Conservation (phyloP, 1,140 invertebrate species). For the Asbolus verrucosus region DNA sequence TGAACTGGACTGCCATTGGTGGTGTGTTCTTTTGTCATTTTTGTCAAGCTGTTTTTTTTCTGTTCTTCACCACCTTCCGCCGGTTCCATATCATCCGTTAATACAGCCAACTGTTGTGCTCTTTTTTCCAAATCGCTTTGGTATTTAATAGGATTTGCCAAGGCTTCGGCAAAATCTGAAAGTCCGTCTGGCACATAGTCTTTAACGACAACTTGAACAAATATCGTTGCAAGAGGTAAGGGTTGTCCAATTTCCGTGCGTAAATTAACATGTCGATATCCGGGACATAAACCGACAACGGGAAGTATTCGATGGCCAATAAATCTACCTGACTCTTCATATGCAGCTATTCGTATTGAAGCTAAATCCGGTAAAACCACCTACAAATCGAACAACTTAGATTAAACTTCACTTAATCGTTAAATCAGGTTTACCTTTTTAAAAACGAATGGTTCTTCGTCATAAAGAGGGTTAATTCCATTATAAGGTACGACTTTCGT, state of each 20-base stretch:
- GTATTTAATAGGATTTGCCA: constrained; percentile 98
- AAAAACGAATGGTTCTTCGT: constrained; percentile 98
- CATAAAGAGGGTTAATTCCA: constrained; percentile 95
- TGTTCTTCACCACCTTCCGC: constrained; percentile 51
- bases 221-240: constrained; percentile 87
- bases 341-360: constrained; percentile 94
- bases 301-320: constrained; percentile 97
- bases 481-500: constrained; percentile 95
- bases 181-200: constrained; percentile 97
- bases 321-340: constrained; percentile 94
- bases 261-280: constrained; percentile 89
- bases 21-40: constrained; percentile 49
- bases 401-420: too few species aligned
- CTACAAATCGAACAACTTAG: constrained; percentile 65
- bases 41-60: constrained; percentile 53
- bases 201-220: constrained; percentile 93
- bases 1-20: constrained; percentile 59
- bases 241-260: constrained; percentile 96
- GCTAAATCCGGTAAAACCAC: constrained; percentile 98
- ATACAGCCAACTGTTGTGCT: constrained; percentile 88
- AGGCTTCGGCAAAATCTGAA: constrained; percentile 94
- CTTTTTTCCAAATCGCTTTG: constrained; percentile 94
- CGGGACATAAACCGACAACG: constrained; percentile 94
- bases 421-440: constrained; percentile 81
- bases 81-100: constrained; percentile 84